Evolutionary conservation across 2,888 invertebrate genomes (phyloP).

Genomic region (Balanococcus diminutus): DNA sequence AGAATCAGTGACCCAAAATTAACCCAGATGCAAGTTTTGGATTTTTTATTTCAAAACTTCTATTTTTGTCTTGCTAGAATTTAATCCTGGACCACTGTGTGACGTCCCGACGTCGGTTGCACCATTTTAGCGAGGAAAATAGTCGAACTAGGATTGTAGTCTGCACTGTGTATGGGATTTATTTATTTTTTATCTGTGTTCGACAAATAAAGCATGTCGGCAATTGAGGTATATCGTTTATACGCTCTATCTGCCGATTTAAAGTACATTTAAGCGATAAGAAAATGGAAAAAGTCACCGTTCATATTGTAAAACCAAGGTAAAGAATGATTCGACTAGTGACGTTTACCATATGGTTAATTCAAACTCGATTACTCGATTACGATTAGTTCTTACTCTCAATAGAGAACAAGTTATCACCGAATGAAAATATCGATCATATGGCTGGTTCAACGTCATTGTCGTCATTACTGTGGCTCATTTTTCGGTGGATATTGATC

Average conservation of each 20-base stretch:
- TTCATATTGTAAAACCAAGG: background rate
- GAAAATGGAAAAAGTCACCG: slow-evolving; percentile 11
- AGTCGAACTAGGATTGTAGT: background rate
- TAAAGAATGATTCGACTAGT: background rate
- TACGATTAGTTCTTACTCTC: background rate
- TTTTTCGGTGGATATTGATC: background rate
- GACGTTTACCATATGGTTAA: slow-evolving; percentile 13
- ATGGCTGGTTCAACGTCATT: background rate
- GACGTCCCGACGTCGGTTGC: too few species aligned
- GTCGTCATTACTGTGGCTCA: background rate
- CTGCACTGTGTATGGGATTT: background rate
- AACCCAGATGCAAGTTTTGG: too few species aligned
- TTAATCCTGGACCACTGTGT: too few species aligned
- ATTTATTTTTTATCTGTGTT: background rate
- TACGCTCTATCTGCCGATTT: background rate
- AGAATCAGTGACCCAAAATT: too few species aligned
- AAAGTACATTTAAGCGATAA: slow-evolving; percentile 13
- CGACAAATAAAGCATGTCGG: slow-evolving; percentile 24
- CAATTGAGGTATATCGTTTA: slow-evolving; percentile 5
- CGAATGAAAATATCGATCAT: background rate
- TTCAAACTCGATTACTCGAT: background rate
- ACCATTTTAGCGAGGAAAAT: background rate
- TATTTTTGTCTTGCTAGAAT: too few species aligned
- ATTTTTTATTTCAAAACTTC: too few species aligned
- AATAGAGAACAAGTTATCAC: background rate